Evolutionary conservation across 1,140 invertebrate genomes (phyloP).

Genomic region (Eriosoma lanigerum): DNA sequence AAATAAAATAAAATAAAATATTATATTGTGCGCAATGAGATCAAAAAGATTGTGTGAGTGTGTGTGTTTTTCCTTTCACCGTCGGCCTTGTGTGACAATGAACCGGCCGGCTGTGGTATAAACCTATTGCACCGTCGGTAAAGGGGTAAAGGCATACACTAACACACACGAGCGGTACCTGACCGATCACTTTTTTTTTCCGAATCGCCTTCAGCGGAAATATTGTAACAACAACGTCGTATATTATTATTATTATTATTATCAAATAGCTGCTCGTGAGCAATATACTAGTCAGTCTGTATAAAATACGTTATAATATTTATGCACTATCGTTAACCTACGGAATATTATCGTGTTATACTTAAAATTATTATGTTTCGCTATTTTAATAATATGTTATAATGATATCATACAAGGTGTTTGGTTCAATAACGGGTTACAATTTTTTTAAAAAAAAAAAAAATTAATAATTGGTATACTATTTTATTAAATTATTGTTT

Average conservation of each 20-base stretch:
- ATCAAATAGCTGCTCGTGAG: neutral
- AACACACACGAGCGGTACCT: neutral
- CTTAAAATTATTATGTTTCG: conserved; percentile 16
- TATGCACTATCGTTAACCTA: too few species aligned
- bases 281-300: neutral
- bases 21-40: neutral
- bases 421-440: too few species aligned
- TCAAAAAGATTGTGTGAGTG: conserved; percentile 10
- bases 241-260: too few species aligned
- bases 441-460: too few species aligned
- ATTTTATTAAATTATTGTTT: too few species aligned
- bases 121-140: neutral
- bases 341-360: neutral
- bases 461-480: too few species aligned
- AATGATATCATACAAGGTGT: too few species aligned
- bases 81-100: conserved; percentile 45
- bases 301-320: neutral
- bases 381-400: too few species aligned
- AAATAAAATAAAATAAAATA: too few species aligned
- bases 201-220: conserved; percentile 25
- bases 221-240: conserved; percentile 27
- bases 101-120: conserved; percentile 4
- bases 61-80: neutral
- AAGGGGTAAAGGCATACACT: neutral
- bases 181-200: conserved; percentile 35